Evolutionary conservation across 2,888 invertebrate genomes (phyloP).

Genomic region (Tipula vernalis): DNA sequence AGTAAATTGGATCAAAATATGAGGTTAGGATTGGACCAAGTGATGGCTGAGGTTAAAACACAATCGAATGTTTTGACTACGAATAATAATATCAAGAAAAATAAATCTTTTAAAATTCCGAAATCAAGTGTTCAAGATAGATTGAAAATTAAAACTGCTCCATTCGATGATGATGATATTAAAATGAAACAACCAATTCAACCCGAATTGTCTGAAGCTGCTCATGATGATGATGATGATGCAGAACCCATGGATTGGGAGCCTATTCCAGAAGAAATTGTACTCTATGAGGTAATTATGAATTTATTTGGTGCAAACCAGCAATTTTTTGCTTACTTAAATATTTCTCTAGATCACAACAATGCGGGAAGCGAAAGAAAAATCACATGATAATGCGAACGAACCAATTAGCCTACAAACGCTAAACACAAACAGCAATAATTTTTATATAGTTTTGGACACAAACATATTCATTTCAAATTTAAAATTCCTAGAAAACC

Average conservation of each 20-base stretch:
- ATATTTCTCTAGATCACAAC: too few relatives aligned
- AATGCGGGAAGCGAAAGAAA: too few relatives aligned
- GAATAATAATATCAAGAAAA: neutral
- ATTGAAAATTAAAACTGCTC: neutral
- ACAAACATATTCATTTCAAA: constrained; percentile 39
- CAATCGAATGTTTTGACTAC: neutral
- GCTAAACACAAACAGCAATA: constrained; percentile 15
- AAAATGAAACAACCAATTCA: neutral
- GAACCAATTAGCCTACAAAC: neutral
- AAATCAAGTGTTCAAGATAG: constrained; percentile 1
- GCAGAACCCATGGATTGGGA: constrained; percentile 23
- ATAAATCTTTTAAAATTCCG: neutral
- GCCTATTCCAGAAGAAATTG: constrained; percentile 18
- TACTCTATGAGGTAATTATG: constrained; percentile 14
- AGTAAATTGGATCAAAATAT: neutral
- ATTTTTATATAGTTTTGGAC: constrained; percentile 36
- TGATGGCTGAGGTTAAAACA: neutral
- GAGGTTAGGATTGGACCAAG: neutral
- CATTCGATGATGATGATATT: neutral
- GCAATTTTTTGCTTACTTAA: neutral
- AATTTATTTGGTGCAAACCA: neutral
- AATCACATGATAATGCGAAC: neutral
- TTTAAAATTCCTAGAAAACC: constrained; percentile 18
- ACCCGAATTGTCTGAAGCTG: neutral
- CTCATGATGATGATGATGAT: constrained; percentile 12